Evolutionary conservation across 1,140 invertebrate species (phyloP), one percentile per base, ranked within the genome.

Genomic region (Eriosoma lanigerum): DNA sequence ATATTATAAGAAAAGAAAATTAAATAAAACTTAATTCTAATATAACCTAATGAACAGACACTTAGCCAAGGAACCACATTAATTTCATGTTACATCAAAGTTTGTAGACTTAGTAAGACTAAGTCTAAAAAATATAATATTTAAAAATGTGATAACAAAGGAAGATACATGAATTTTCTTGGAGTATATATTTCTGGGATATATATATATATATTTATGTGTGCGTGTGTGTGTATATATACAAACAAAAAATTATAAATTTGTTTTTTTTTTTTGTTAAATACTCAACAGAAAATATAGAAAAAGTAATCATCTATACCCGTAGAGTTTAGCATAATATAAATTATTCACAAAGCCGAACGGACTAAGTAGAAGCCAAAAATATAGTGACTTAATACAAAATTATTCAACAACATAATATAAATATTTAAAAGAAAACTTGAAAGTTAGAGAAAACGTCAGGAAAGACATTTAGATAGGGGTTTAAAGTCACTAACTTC

Each of bases 11-110:
- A 78, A 78, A 60, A 62, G 9, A 62, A 48, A 38, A 44, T 44
- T n/a, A 76, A 76, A 76, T 38, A 3, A 1, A 60, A 78, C 56
- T 62, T 62, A 76, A 56, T 76, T 38, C 73, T 76, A 56, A 56
- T 60, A 56, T 32, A 60, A 76, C 75, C 24, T 78, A 78, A 62
- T 78, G 21, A 78, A 78, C 75, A 62, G 56, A 62, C 56, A 62
- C 44, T 44, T 46, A 46, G 8, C 15, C n/a, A 60, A n/a, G 44
- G 1, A n/a, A 60, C 44, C 56, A 78, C 24, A 78, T 62, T 78
- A 46, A 38, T 76, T 26, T 76, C 38, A 58, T 13, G 21, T 29
- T 19, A 21, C 38, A 10, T 54, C 21, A 44, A 24, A 68, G 6
- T 24, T 48, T 24, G 15, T 56, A 17, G 10, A 76, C 50, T 50